Evolutionary conservation across 2,113 vertebrate species (phyloP), one percentile per base, ranked within the genome.

Genomic region (Sporophila hypoxantha): DNA sequence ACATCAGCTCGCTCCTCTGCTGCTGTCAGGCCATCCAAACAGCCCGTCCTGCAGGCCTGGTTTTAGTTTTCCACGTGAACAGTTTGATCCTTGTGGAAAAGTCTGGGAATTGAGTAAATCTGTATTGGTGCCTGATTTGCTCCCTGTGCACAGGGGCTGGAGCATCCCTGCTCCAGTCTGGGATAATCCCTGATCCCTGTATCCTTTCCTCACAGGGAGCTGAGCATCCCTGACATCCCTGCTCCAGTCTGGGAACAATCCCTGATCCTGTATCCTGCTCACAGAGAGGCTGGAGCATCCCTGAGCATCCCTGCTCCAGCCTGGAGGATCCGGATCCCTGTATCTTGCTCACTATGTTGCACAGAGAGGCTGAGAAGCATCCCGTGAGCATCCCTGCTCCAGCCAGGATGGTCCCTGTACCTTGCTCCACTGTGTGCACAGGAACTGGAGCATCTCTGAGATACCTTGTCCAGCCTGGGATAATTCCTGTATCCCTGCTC

Each of bases 11-110:
- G 8, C 34, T 69, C 77, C 77, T 82, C 7, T 34, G 27, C 2
- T 3, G 34, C 59, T 41, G 6, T 4, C 4, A 2, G 32, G 8
- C 22, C 22, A 8, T 17, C 39, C 0, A 6, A 19, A 2, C 64
- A 12, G 14, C 53, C 46, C n/a, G 1, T 27, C 37, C 25, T 5
- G 2, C 1, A 2, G 4, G 16, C 16, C 29, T 1, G 3, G 1
- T n/a, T 1, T 32, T 22, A 1, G 39, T 27, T 79, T 71, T 46
- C 73, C 25, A 0, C 42, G 0, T 4, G 14, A 34, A 19, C 19
- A 59, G 19, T 8, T 9, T 14, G 37, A 57, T 32, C 4, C 23
- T 52, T 29, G 25, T 0, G 75, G 62, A 20, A 36, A 74, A 32
- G 12, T 18, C 22, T 3, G 32, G 34, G 68, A 37, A 14, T 37